Evolutionary conservation across 1,140 invertebrate genomes (phyloP).

Genomic region (Matsumurasca onukii): DNA sequence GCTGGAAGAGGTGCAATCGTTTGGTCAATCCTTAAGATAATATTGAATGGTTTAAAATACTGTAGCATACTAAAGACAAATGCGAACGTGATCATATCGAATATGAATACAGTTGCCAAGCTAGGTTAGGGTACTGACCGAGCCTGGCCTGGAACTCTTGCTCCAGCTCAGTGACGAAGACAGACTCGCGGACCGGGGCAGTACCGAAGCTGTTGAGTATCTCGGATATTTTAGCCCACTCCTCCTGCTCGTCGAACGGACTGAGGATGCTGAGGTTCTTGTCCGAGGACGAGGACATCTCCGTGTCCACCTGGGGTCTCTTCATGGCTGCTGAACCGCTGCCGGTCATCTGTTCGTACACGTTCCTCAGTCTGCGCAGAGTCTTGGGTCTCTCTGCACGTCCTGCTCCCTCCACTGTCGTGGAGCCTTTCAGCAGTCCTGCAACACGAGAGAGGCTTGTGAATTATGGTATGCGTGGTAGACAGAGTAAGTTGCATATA

Average conservation of each 20-base stretch:
- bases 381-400: conserved; percentile 70
- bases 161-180: conserved; percentile 80
- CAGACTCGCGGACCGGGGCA: conserved; percentile 73
- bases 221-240: conserved; percentile 93
- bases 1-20: no score
- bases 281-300: conserved; percentile 24
- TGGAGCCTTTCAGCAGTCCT: conserved; percentile 43
- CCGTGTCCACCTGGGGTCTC: conserved; percentile 36
- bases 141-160: conserved; percentile 74
- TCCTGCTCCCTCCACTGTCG: conserved; percentile 15
- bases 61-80: no score
- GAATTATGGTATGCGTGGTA: no score
- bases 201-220: conserved; percentile 91
- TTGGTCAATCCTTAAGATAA: no score
- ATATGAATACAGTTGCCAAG: no score
- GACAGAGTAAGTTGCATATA: no score
- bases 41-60: no score
- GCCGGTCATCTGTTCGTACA: conserved; percentile 48
- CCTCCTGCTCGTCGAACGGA: conserved; percentile 89
- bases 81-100: no score
- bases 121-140: no score
- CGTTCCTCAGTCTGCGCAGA: conserved; percentile 62
- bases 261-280: conserved; percentile 72
- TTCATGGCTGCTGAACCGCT: conserved; percentile 41
- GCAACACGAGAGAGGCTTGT: no score